Conservation (phyloP, 1,140 invertebrate genomes). For the Sminthurinus signatus region DNA sequence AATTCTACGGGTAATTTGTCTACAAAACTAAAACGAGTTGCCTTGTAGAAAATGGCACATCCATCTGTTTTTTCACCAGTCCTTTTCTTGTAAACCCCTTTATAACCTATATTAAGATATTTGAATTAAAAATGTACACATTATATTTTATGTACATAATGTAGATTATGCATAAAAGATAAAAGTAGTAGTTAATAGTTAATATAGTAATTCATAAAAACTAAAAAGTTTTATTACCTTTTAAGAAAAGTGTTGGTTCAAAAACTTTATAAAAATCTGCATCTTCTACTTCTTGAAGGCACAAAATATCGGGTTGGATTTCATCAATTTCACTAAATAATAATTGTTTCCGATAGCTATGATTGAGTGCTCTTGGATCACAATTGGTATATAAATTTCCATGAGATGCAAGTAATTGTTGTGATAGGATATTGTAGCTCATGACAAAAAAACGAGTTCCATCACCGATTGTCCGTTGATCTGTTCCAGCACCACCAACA, state of each 20-base stretch:
- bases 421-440: slow-evolving; percentile 84
- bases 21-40: slow-evolving; percentile 55
- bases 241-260: slow-evolving; percentile 45
- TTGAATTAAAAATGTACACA: too few relatives aligned
- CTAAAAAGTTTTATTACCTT: too few relatives aligned
- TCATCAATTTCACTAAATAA: slow-evolving; percentile 64
- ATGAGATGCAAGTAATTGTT: slow-evolving; percentile 69
- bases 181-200: too few relatives aligned
- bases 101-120: slow-evolving; percentile 58
- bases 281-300: slow-evolving; percentile 81
- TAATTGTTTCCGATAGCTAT: slow-evolving; percentile 61
- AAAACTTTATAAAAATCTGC: slow-evolving; percentile 61
- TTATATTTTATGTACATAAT: too few relatives aligned
- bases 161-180: too few relatives aligned
- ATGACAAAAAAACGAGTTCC: slow-evolving; percentile 48
- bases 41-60: slow-evolving; percentile 74
- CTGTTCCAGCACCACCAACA: slow-evolving; percentile 1
- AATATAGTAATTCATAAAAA: too few relatives aligned
- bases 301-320: slow-evolving; percentile 67
- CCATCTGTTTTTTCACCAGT: slow-evolving; percentile 67
- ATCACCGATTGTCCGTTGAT: slow-evolving; percentile 14
- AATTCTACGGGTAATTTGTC: slow-evolving; percentile 59
- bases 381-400: slow-evolving; percentile 64
- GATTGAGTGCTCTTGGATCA: slow-evolving; percentile 54
- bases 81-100: slow-evolving; percentile 64